These are phyloP conservation scores for Empis livida DNA, from an alignment of 2,888 invertebrate species.

Conservation along the genomic window DNA sequence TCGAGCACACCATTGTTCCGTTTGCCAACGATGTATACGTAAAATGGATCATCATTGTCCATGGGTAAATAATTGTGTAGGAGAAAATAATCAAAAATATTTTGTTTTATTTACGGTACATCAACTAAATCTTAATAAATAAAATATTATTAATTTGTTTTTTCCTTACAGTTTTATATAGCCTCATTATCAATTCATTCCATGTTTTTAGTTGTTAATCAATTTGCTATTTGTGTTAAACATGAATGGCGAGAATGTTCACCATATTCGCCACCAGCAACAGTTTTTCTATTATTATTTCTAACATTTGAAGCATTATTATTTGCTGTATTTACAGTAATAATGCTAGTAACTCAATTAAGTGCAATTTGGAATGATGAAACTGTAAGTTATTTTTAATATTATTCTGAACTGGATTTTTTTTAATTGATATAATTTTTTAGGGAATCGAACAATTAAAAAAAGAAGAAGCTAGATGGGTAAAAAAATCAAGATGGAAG, in stretches of 20 bases:
- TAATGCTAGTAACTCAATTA: conserved; percentile 94
- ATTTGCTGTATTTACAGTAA: conserved; percentile 94
- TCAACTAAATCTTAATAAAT: conserved; percentile 14
- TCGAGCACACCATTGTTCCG: conserved; percentile 90
- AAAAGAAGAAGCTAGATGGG: conserved; percentile 89
- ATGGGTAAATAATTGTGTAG: conserved; percentile 99
- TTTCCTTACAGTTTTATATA: conserved; percentile 75
- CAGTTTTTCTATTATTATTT: conserved; percentile 82
- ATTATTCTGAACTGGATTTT: neutral
- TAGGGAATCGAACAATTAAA: conserved; percentile 95
- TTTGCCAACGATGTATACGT: conserved; percentile 68
- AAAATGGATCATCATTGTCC: conserved; percentile 63
- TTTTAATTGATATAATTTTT: conserved; percentile 6
- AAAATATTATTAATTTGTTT: conserved; percentile 1
- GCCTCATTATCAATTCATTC: conserved; percentile 93
- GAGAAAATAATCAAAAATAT: conserved; percentile 98
- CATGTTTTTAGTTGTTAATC: conserved; percentile 78
- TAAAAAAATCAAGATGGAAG: conserved; percentile 84
- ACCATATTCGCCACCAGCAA: conserved; percentile 87
- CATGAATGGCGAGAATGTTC: conserved; percentile 94
- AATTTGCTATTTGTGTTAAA: conserved; percentile 85
- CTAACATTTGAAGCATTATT: conserved; percentile 87
- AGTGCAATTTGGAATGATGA: conserved; percentile 98
- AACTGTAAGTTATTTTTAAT: conserved; percentile 51
- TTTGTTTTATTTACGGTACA: conserved; percentile 95